Base-by-base conservation (phyloP, 2,113 vertebrate genomes). In the Carlito syrichta region DNA sequence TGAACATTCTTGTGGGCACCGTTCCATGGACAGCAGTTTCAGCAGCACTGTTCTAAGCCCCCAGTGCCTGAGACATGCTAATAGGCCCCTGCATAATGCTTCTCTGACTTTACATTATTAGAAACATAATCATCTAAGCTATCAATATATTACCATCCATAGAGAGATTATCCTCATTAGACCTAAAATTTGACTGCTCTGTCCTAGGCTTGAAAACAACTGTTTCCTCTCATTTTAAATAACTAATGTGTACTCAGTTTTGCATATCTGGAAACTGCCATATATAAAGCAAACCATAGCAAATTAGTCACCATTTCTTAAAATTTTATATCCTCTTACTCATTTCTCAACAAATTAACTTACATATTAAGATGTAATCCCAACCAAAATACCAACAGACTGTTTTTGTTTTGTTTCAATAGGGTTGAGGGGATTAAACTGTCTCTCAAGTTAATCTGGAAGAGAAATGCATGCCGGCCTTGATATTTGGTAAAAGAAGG, bases 141-240 rank as follows among this genome's bases (percentile, higher is more conserved):
- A 63, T 78, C 54, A 79, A 83, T 27, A 38, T 9, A 27, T 8
- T 58, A 35, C 6, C 27, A 48, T 32, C 16, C 22, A 27, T 4
- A 63, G 54, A 77, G 3, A 22, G 11, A 83, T 27, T 35, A 78
- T 2, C 35, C 20, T 25, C 71, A 94, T 13, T 48, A 62, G 40
- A 56, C 38, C 81, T 58, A 63, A 85, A 89, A 77, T 56, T 25
- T 78, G 54, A 86, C 5, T 58, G 58, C 38, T 71, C 35, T n/a
- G 35, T 20, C 35, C 16, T 23, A 71, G n/a, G 9, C 52, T 60
- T 86, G 30, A 63, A 93, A 92, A 81, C 35, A 73, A 66, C 77
- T 94, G 68, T 66, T 92, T 87, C 56, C n/a, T 91, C 38, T 68
- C 40, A 86, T 86, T 84, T 92, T 56, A 87, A 84, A 69, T 84